Evolutionary conservation across 2,113 vertebrate species (phyloP).

Genomic region (Phyllostomus hastatus): DNA sequence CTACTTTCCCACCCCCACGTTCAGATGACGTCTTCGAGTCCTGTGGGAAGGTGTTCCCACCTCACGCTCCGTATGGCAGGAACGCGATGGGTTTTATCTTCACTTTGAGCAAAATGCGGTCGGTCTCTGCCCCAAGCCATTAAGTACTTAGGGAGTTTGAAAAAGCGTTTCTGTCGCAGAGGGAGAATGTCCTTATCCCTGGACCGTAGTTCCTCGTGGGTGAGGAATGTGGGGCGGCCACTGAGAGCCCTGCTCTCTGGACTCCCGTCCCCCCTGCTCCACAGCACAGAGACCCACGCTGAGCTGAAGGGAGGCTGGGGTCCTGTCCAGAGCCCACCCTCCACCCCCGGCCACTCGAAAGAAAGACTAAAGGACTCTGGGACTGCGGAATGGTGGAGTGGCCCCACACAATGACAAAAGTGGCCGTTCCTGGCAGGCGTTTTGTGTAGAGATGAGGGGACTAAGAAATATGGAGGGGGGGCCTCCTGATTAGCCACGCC

Average conservation of each 20-base stretch:
- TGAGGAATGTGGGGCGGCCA: accelerated
- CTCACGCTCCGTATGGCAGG: accelerated
- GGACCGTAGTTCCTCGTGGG: background rate
- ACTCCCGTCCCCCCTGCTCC: background rate
- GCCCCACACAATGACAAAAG: background rate
- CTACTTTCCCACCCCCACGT: accelerated
- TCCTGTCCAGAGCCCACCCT: background rate
- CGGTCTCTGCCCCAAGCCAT: background rate
- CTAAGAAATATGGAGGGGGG: background rate
- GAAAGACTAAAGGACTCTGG: too few relatives aligned
- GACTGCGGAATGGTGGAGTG: background rate
- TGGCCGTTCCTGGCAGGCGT: background rate
- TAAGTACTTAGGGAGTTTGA: background rate
- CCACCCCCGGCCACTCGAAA: background rate
- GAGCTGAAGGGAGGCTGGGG: background rate
- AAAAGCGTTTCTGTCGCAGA: background rate
- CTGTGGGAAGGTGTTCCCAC: background rate
- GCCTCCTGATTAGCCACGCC: background rate
- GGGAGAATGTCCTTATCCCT: accelerated
- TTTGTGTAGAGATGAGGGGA: background rate
- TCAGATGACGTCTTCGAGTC: background rate
- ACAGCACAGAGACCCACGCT: background rate
- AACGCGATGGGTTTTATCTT: background rate
- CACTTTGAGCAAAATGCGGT: background rate
- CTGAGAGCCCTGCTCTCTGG: background rate